Percentiles rank a stretch among this genome's conserved stretches.
Evolutionary conservation across 2,797 vertebrate species (phyloP).

Genomic region (Peromyscus melanophrys): DNA sequence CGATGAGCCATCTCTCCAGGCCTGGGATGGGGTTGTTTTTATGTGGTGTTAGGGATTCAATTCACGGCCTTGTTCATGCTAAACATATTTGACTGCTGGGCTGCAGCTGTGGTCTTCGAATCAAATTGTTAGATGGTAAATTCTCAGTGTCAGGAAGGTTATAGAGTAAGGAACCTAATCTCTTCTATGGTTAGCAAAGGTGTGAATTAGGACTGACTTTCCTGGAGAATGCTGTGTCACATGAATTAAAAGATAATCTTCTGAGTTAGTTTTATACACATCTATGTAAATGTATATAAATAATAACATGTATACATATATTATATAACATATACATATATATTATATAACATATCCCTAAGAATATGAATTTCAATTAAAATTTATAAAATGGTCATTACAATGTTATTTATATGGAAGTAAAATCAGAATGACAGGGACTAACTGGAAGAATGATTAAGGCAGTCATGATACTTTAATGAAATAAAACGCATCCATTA

Average conservation of each 20-base stretch:
- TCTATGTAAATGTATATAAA: neutral
- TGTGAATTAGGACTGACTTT: neutral
- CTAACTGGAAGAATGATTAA: conserved; percentile 16
- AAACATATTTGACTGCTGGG: neutral
- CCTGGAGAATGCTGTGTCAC: conserved; percentile 1
- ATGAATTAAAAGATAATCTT: neutral
- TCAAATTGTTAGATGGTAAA: neutral
- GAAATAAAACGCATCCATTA: neutral
- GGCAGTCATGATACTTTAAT: neutral
- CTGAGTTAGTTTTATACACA: neutral
- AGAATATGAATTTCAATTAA: conserved; percentile 38
- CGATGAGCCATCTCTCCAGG: neutral
- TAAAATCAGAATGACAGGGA: conserved; percentile 12
- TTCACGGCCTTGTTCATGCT: neutral
- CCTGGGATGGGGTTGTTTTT: neutral
- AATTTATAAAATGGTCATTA: conserved; percentile 26
- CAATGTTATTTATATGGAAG: neutral
- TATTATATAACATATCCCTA: neutral
- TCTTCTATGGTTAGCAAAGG: neutral
- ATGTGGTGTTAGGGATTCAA: neutral
- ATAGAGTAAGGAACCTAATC: neutral
- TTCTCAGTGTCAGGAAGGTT: neutral
- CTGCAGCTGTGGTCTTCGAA: neutral
- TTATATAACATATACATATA: too few species aligned
- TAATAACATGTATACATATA: neutral